Conservation (phyloP, 2,797 vertebrate genomes). For the Pogonophryne albipinna region DNA sequence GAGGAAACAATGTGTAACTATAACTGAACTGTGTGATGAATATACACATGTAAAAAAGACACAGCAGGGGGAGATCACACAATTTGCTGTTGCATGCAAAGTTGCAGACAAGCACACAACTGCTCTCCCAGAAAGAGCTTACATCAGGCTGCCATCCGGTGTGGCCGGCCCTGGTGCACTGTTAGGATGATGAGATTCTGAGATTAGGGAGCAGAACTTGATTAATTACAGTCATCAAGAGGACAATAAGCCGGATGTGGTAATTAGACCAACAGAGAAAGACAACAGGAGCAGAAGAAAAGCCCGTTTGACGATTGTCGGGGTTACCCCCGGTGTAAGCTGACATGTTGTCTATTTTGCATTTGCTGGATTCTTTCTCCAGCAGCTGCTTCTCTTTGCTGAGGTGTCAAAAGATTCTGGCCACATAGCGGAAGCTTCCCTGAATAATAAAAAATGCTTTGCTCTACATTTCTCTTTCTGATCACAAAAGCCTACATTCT, state of each 20-base stretch:
- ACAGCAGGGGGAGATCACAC: conserved; percentile 36
- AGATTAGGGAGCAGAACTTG: conserved; percentile 80
- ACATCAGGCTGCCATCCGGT: conserved; percentile 73
- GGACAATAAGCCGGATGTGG: conserved; percentile 76
- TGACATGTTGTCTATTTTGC: conserved; percentile 73
- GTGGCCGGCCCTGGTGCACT: conserved; percentile 55
- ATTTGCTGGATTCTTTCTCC: conserved; percentile 50
- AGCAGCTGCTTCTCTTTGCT: conserved; percentile 69
- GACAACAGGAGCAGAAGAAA: conserved; percentile 71
- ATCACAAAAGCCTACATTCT: neutral
- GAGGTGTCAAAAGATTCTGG: conserved; percentile 50
- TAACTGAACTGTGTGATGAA: conserved; percentile 28
- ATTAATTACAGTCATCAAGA: conserved; percentile 81
- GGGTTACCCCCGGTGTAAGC: conserved; percentile 59
- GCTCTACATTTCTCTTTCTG: neutral
- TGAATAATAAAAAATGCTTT: neutral
- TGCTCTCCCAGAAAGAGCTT: conserved; percentile 68
- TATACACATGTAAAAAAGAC: conserved; percentile 9
- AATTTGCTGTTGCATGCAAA: conserved; percentile 65
- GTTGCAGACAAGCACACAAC: conserved; percentile 62
- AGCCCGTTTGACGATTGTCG: conserved; percentile 60
- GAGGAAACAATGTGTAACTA: conserved; percentile 35
- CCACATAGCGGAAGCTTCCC: conserved; percentile 4
- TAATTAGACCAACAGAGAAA: conserved; percentile 73
- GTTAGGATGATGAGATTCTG: conserved; percentile 71